Conservation (phyloP, 2,888 invertebrate species). For the Hyalella azteca region DNA sequence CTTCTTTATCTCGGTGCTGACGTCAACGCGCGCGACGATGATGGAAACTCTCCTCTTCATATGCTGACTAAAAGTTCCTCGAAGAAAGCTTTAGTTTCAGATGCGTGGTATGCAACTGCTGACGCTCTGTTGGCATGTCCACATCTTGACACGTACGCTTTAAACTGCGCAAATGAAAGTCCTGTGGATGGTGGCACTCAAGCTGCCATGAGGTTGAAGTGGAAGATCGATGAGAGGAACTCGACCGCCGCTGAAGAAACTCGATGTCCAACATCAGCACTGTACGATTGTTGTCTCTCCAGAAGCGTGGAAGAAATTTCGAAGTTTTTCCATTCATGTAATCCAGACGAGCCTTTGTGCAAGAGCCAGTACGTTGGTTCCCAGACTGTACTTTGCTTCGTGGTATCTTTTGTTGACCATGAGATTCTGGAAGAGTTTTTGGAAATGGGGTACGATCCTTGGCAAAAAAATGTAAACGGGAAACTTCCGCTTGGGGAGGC, state of each 20-base stretch:
- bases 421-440: neutral
- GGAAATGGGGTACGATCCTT: conserved; percentile 6
- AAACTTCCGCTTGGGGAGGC: neutral
- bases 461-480: conserved; percentile 20
- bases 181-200: neutral
- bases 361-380: conserved; percentile 18
- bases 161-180: neutral
- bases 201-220: neutral
- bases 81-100: neutral
- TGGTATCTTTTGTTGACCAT: neutral
- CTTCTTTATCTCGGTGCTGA: neutral
- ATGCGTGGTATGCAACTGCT: neutral
- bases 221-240: neutral
- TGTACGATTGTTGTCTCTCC: neutral
- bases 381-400: neutral
- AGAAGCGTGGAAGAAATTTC: neutral
- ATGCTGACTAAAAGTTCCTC: neutral
- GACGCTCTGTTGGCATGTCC: neutral
- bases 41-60: neutral
- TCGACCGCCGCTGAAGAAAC: neutral
- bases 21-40: conserved; percentile 7
- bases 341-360: neutral
- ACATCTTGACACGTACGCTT: neutral
- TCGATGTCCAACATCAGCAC: neutral
- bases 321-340: neutral